These are phyloP conservation scores for Antedon mediterranea DNA, from an alignment of 53 echinoderm and acorn worm species.

Conservation along the genomic window DNA sequence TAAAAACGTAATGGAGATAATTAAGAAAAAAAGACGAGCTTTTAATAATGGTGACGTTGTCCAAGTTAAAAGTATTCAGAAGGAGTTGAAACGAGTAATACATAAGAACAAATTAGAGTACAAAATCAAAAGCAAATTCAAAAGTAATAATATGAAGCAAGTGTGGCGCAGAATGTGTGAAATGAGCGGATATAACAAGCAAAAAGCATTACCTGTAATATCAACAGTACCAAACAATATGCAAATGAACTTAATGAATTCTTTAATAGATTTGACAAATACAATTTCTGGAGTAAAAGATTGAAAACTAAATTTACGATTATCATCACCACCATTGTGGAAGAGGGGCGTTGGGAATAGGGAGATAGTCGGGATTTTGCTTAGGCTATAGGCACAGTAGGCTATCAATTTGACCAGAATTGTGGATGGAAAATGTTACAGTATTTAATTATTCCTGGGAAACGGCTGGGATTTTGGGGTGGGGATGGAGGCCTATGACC, in stretches of 20 bases:
- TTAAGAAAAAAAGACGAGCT: not conserved
- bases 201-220: not conserved
- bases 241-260: not conserved
- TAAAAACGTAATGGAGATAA: not conserved
- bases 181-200: not conserved
- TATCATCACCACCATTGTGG: no score
- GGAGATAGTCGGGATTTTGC: no score
- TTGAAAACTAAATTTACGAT: not conserved
- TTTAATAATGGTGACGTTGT: not conserved
- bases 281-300: not conserved
- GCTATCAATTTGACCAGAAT: no score
- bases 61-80: not conserved
- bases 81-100: not conserved
- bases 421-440: no score
- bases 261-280: constrained; percentile 3
- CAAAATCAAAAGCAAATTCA: not conserved
- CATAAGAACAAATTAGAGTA: not conserved
- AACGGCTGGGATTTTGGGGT: no score
- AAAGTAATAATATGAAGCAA: not conserved
- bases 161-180: not conserved
- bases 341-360: no score
- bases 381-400: no score
- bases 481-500: no score
- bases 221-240: not conserved
- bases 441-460: no score